Conservation (phyloP, 2,888 invertebrate genomes). For the Chalcis sispes region DNA sequence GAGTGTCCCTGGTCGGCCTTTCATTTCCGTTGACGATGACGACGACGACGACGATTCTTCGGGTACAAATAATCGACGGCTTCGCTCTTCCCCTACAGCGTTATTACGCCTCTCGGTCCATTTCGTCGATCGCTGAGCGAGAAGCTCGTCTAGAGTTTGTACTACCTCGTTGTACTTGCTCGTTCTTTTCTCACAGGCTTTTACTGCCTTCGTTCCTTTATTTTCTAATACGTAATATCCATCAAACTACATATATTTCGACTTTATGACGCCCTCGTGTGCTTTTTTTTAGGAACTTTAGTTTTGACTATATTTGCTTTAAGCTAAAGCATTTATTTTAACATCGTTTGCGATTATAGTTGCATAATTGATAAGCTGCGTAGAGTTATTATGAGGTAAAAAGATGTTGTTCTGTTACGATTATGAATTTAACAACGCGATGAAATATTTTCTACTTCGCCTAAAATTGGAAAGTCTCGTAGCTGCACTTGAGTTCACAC, state of each 20-base stretch:
- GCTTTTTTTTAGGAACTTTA: too few species aligned
- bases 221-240: conserved; percentile 1
- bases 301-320: too few species aligned
- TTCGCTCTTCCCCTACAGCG: not conserved
- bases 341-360: too few species aligned
- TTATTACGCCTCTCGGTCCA: conserved; percentile 32
- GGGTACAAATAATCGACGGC: conserved; percentile 37
- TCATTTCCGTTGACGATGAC: not conserved
- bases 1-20: conserved; percentile 12
- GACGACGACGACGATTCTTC: conserved; percentile 11
- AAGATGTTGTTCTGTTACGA: too few species aligned
- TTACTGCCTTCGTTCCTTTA: too few species aligned
- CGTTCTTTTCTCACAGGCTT: not conserved
- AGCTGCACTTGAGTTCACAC: not conserved
- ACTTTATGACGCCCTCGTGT: not conserved
- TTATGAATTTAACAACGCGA: too few species aligned
- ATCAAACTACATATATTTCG: not conserved
- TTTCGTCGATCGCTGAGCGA: conserved; percentile 37
- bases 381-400: too few species aligned
- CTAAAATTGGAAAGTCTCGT: too few species aligned
- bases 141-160: not conserved
- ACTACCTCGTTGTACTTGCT: not conserved
- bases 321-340: too few species aligned
- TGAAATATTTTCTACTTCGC: too few species aligned
- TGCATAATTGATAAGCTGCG: too few species aligned